Percentiles rank a stretch among this genome's conserved stretches.
Conservation (phyloP, 1,140 invertebrate species). For the Caenorhabditis remanei region DNA sequence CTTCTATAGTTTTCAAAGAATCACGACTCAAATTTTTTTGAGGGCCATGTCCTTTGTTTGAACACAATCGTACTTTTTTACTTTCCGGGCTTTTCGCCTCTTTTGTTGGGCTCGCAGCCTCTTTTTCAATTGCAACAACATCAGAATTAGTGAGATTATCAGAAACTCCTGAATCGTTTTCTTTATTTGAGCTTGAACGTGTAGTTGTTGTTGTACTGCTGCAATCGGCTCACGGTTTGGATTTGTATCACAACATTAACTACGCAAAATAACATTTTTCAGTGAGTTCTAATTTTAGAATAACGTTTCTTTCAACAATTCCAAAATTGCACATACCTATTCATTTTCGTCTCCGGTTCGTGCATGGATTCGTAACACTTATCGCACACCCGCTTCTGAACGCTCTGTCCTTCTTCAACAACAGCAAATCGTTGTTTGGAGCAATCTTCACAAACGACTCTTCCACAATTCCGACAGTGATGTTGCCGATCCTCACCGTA, state of each 20-base stretch:
- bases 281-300: background rate
- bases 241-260: background rate
- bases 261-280: background rate
- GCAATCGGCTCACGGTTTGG: background rate
- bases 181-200: background rate
- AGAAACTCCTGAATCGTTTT: background rate
- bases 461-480: conserved; percentile 56
- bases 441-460: conserved; percentile 36
- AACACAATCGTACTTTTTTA: background rate
- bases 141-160: background rate
- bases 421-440: conserved; percentile 15
- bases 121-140: background rate
- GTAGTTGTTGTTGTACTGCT: conserved; percentile 17
- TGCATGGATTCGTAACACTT: conserved; percentile 47
- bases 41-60: background rate
- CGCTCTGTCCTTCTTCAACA: conserved; percentile 40
- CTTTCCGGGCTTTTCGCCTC: background rate
- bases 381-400: conserved; percentile 36
- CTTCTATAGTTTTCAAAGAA: no score
- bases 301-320: background rate
- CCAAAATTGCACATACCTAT: background rate
- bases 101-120: conserved; percentile 6
- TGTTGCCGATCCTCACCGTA: conserved; percentile 53
- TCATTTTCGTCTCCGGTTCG: background rate
- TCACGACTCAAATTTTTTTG: background rate